Percentiles rank a stretch among this genome's conserved stretches.
These are phyloP conservation scores for Athalia cordata DNA, from an alignment of 2,888 invertebrate species.

Conservation along the genomic window DNA sequence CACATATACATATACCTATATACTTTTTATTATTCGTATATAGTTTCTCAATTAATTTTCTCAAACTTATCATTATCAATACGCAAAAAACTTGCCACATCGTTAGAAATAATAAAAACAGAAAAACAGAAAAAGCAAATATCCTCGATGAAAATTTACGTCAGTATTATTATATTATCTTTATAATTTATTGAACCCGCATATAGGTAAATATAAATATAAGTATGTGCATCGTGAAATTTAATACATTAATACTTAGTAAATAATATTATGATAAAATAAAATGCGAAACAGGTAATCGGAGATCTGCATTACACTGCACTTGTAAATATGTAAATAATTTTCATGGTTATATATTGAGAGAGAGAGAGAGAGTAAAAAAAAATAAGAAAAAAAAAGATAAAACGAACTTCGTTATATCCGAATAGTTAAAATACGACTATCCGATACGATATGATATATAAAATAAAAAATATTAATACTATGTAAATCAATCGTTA, in stretches of 20 bases:
- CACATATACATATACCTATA: no score
- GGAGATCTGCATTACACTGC: not conserved
- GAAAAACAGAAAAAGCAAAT: not conserved
- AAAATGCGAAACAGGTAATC: not conserved
- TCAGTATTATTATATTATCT: slow-evolving; percentile 18
- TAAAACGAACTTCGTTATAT: not conserved
- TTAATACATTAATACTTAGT: not conserved
- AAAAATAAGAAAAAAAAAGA: not conserved
- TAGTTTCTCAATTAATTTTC: no score
- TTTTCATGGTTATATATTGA: slow-evolving; percentile 2
- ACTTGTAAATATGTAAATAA: slow-evolving; percentile 38
- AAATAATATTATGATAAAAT: not conserved
- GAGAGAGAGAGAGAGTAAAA: no score
- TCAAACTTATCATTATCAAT: no score
- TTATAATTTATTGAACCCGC: not conserved
- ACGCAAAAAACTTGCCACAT: not conserved
- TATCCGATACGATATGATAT: not conserved
- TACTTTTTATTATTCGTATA: no score
- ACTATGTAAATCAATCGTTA: not conserved
- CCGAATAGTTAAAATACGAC: slow-evolving; percentile 7
- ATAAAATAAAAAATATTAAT: not conserved
- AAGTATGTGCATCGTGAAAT: slow-evolving; percentile 13
- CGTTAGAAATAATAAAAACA: not conserved
- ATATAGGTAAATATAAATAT: not conserved
- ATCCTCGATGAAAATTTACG: slow-evolving; percentile 11